A percentile compares a stretch with the other conserved stretches of the same genome.
Conservation (phyloP, 2,113 vertebrate genomes). For the Semnopithecus entellus region DNA sequence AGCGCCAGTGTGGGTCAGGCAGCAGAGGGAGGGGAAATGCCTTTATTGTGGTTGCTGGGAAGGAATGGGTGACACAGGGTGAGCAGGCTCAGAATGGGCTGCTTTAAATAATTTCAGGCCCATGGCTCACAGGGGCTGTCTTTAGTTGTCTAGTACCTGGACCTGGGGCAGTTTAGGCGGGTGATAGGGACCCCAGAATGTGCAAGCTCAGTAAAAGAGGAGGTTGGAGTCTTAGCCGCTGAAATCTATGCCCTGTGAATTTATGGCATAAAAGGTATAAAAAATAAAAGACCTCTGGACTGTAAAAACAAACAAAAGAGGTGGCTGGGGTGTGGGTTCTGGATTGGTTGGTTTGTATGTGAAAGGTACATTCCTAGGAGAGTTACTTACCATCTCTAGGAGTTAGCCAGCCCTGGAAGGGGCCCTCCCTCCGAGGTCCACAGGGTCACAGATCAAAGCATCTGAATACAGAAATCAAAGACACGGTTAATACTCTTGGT, state of each 20-base stretch:
- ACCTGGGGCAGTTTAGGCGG: neutral
- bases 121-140: neutral
- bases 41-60: neutral
- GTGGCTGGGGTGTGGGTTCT: neutral
- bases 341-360: neutral
- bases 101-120: neutral
- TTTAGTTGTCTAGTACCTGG: neutral
- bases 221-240: no score
- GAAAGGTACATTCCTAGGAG: neutral
- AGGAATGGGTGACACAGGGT: neutral
- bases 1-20: fast-evolving
- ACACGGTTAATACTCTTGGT: fast-evolving
- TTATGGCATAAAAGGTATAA: no score
- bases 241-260: no score
- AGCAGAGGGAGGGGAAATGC: neutral
- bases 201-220: neutral
- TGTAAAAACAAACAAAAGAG: neutral
- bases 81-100: neutral
- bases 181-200: neutral
- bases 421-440: neutral
- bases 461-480: neutral
- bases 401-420: neutral
- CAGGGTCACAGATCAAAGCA: neutral
- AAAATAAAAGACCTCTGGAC: no score
- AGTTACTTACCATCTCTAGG: neutral